phyloP scores from a whole-genome alignment of 1,140 invertebrate genomes.

The Tachypleus tridentatus region DNA sequence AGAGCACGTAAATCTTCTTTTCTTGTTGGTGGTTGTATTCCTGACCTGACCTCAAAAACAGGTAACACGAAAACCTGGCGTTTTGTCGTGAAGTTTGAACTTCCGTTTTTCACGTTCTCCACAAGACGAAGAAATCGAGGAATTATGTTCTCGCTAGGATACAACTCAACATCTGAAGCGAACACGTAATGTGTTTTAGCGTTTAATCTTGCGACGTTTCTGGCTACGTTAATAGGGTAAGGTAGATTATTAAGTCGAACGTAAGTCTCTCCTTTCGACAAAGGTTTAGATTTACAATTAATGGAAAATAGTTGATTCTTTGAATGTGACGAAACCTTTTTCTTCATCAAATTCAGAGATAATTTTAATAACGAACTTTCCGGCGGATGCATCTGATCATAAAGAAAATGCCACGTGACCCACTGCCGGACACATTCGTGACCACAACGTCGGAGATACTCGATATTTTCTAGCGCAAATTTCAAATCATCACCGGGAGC shows the following conservation, averaged over 20 bases:
- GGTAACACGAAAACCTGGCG: conserved; percentile 55
- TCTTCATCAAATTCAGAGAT: no score
- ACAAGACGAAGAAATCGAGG: conserved; percentile 17
- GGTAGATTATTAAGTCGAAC: conserved; percentile 10
- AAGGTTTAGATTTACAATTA: conserved; percentile 13
- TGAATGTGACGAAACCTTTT: no score
- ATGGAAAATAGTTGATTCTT: no score
- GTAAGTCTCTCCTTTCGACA: neutral
- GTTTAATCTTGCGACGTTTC: conserved; percentile 27
- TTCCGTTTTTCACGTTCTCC: neutral
- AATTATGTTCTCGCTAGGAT: conserved; percentile 27
- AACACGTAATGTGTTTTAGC: conserved; percentile 27
- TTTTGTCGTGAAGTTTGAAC: neutral
- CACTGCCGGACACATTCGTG: conserved; percentile 17
- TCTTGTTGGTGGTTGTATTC: conserved; percentile 56
- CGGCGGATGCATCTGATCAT: conserved; percentile 15
- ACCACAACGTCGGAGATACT: conserved; percentile 41
- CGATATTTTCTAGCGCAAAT: conserved; percentile 45
- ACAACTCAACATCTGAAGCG: conserved; percentile 29
- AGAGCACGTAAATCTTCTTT: conserved; percentile 51
- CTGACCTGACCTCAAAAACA: conserved; percentile 60
- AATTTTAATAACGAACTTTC: neutral
- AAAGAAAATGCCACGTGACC: conserved; percentile 26
- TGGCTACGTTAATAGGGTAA: conserved; percentile 30
- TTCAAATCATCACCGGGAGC: conserved; percentile 56